These are phyloP conservation scores for Pararge aegeria DNA, from an alignment of 1,140 invertebrate species.

Conservation along the genomic window DNA sequence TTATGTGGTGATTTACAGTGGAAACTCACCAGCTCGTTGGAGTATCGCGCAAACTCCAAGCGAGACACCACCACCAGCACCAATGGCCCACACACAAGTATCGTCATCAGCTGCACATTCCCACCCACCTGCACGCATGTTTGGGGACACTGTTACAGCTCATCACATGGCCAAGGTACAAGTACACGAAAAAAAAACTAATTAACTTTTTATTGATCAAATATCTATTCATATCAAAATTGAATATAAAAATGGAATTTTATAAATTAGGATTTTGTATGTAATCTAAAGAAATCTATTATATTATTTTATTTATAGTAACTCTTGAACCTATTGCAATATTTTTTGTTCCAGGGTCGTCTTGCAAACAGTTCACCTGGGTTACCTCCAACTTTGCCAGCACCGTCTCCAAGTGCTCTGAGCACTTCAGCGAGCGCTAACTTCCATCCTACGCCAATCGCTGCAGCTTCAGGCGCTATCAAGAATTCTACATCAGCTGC, in stretches of 20 bases:
- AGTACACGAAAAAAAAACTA: too few relatives aligned
- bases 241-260: too few relatives aligned
- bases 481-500: conserved; percentile 80
- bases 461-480: conserved; percentile 79
- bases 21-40: conserved; percentile 70
- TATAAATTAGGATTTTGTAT: too few relatives aligned
- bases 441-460: conserved; percentile 75
- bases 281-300: too few relatives aligned
- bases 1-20: conserved; percentile 35
- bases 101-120: conserved; percentile 47
- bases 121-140: conserved; percentile 79
- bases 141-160: conserved; percentile 80
- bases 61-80: conserved; percentile 64
- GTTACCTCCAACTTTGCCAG: conserved; percentile 83
- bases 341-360: conserved; percentile 47
- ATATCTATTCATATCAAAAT: too few relatives aligned
- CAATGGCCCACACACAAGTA: conserved; percentile 56
- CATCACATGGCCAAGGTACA: conserved; percentile 68
- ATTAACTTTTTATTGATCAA: too few relatives aligned
- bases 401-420: conserved; percentile 81
- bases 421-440: conserved; percentile 73
- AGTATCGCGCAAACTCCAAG: conserved; percentile 60
- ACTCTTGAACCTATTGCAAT: background rate
- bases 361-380: conserved; percentile 74
- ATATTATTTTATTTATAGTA: too few relatives aligned